Base-by-base conservation (phyloP, 2,797 vertebrate species). In the Sphenodon punctatus region DNA sequence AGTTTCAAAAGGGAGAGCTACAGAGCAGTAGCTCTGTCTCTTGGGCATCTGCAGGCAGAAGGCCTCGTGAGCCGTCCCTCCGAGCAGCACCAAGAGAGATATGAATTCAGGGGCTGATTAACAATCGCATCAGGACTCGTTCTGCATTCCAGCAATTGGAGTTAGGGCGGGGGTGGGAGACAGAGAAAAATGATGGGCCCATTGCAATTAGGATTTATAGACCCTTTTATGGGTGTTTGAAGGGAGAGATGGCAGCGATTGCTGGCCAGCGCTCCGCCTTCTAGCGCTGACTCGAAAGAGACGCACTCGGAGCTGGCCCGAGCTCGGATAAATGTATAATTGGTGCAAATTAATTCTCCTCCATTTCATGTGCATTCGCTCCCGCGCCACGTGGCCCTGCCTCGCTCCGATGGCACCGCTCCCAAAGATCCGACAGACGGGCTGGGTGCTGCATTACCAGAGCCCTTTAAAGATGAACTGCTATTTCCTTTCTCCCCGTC, bases 161-260 rank as follows among this genome's bases (percentile, higher is more conserved):
- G 77, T 49, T 74, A 85, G 74, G 58, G 56, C 74, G 15, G 8
- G 22, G 14, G 36, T 51, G 76, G 67, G 23, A 14, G 2, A 27
- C 51, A 20, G 41, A 38, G 10, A 25, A n/a, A 16, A 23, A 11
- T 23, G 60, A 77, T 0, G 1, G 41, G 65, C 72, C 38, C 79
- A 73, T 87, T 56, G 36, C 80, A 79, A 86, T 78, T 71, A 74
- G 55, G 82, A 86, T 71, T 68, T 85, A 82, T 79, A 69, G 61
- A 67, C 85, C 78, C 75, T 73, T 76, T 88, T 34, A 55, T 78
- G 75, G 72, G 80, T 2, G 0, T 42, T 72, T 77, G 23, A 73
- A 72, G 0, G 6, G 2, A 42, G 78, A 1, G 0, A 75, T 51
- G 87, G 2, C 0, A 80, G 67, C 80, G 67, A 73, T 69, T 78